These are phyloP conservation scores for Monochamus saltuarius DNA, from an alignment of 1,140 invertebrate species.

Conservation along the genomic window DNA sequence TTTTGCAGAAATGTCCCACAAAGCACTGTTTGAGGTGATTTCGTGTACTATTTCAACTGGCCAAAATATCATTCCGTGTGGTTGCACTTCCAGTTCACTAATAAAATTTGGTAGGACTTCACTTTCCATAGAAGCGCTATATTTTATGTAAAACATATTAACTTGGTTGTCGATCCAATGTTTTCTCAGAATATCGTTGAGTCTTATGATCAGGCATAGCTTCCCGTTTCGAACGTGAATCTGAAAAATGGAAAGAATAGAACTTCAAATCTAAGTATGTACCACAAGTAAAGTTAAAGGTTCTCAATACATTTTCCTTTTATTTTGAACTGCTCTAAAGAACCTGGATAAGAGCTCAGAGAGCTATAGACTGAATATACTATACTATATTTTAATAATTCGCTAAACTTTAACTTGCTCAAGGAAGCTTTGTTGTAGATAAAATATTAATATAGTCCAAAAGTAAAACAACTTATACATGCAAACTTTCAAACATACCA, in stretches of 20 bases:
- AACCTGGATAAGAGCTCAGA: too few species aligned
- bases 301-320: too few species aligned
- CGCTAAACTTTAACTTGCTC: too few species aligned
- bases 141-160: constrained; percentile 58
- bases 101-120: constrained; percentile 35
- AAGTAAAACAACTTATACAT: too few species aligned
- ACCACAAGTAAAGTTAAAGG: too few species aligned
- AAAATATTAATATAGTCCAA: background rate
- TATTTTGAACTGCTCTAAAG: too few species aligned
- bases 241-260: constrained; percentile 43
- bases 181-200: constrained; percentile 59
- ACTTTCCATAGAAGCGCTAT: constrained; percentile 26
- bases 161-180: constrained; percentile 59
- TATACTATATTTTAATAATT: too few species aligned
- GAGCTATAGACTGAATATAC: too few species aligned
- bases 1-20: constrained; percentile 55
- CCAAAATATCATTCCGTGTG: constrained; percentile 58
- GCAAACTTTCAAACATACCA: constrained; percentile 56
- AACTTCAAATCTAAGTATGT: too few species aligned
- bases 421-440: too few species aligned
- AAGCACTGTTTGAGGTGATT: constrained; percentile 58
- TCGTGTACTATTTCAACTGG: constrained; percentile 62
- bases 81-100: constrained; percentile 27
- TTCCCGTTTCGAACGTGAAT: constrained; percentile 60
- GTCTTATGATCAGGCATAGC: constrained; percentile 59